phyloP scores from a whole-genome alignment of 2,797 vertebrate genomes.

The Liparis tanakae region DNA sequence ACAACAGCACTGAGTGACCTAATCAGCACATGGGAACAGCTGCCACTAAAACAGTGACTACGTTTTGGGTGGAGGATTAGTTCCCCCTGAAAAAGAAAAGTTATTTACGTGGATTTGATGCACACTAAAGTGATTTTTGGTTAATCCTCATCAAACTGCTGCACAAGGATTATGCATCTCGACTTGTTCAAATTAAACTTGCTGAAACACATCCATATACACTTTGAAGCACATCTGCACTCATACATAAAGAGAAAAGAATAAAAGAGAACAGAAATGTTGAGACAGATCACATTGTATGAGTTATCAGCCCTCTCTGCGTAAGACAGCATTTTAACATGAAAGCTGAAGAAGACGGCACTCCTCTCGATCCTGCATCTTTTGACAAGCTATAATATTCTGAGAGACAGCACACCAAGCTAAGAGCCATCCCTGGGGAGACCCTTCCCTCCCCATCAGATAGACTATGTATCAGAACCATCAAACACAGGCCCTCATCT shows the following conservation, averaged over 20 bases:
- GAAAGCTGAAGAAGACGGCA: slow-evolving; percentile 70
- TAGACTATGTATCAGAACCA: slow-evolving; percentile 60
- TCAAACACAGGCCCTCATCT: slow-evolving; percentile 54
- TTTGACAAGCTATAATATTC: slow-evolving; percentile 75
- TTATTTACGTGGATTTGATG: slow-evolving; percentile 64
- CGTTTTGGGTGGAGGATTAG: slow-evolving; percentile 58
- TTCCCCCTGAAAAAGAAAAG: slow-evolving; percentile 61
- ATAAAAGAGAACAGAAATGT: slow-evolving; percentile 38
- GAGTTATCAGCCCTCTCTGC: slow-evolving; percentile 70
- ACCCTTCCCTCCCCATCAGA: slow-evolving; percentile 58
- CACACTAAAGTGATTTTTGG: slow-evolving; percentile 64
- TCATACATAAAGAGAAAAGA: background rate
- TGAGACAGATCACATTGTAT: slow-evolving; percentile 69
- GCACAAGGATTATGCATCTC: slow-evolving; percentile 55
- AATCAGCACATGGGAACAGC: slow-evolving; percentile 40
- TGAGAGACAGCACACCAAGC: slow-evolving; percentile 69
- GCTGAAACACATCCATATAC: slow-evolving; percentile 43
- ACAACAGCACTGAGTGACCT: slow-evolving; percentile 38
- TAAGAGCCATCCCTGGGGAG: slow-evolving; percentile 56
- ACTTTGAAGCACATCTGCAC: slow-evolving; percentile 35
- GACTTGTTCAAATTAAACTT: slow-evolving; percentile 60
- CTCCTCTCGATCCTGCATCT: slow-evolving; percentile 61
- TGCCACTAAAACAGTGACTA: slow-evolving; percentile 22
- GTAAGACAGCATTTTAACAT: slow-evolving; percentile 75
- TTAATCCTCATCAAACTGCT: slow-evolving; percentile 69